phyloP scores from a whole-genome alignment of 2,797 vertebrate species.

The Dromococcyx pavoninus region DNA sequence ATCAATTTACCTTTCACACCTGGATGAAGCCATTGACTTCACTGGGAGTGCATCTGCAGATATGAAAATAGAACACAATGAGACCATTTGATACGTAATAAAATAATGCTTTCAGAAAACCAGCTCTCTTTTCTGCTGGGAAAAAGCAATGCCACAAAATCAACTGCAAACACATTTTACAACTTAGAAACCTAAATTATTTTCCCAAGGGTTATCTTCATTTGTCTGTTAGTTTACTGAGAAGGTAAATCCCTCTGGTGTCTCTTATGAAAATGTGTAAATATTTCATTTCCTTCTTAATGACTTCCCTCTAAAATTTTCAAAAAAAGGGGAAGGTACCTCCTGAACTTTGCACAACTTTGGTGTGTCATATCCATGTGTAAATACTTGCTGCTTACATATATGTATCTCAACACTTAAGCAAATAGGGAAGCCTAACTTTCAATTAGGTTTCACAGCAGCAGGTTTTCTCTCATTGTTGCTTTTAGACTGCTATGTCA shows the following conservation, averaged over 20 bases:
- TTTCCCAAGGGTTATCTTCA: neutral
- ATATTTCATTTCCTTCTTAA: neutral
- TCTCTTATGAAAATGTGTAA: neutral
- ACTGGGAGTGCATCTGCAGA: neutral
- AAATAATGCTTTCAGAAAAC: neutral
- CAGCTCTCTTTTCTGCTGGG: neutral
- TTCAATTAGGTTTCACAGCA: neutral
- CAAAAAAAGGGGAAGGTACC: neutral
- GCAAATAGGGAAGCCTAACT: neutral
- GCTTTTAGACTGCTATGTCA: neutral
- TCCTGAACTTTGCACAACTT: neutral
- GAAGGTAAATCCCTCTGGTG: neutral
- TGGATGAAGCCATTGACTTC: neutral
- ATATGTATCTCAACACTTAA: neutral
- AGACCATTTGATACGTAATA: neutral
- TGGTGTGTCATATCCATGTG: neutral
- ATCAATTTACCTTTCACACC: conserved; percentile 14
- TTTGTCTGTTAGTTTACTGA: neutral
- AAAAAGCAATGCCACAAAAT: neutral
- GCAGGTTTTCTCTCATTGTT: neutral
- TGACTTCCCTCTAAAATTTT: neutral
- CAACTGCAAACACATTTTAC: neutral
- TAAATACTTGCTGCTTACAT: neutral
- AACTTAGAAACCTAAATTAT: neutral
- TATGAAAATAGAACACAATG: neutral